Evolutionary conservation across 2,113 vertebrate genomes (phyloP), one percentile per base, ranked within the genome.

Genomic region (Rynchops niger): DNA sequence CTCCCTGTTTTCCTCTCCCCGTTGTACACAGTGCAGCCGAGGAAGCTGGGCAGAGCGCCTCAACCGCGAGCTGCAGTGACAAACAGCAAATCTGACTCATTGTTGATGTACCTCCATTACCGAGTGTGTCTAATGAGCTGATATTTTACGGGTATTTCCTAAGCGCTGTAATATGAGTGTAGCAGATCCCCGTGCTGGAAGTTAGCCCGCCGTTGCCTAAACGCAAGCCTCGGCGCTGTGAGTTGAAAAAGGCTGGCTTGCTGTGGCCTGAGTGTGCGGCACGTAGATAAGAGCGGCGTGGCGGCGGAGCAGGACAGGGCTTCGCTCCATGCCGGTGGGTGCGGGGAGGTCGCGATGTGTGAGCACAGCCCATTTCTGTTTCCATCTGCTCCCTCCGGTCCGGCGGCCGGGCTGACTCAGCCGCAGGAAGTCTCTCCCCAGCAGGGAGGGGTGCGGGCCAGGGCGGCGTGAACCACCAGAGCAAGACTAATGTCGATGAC

Each of bases 81-180:
- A 95, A 96, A 95, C 93, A 96, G 93, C 92, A 94, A 56, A 86
- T 94, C 81, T 96, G 95, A 96, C 81, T 95, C 96, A 96, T 52
- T 93, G 89, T 36, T 90, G 90, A 77, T 72, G 73, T 65, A 55
- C 90, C 91, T 93, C 86, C 82, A 67, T 15, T 61, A 82, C 42
- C 0, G 1, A 84, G 63, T 30, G 30, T 62, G 38, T 78, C 93
- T 95, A 87, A 91, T 65, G 85, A 90, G 62, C 76, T 90, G 88
- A 82, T 88, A 43, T 74, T 95, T 96, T 90, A 83, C 71, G 90
- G 90, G 92, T 77, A 88, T 97, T 95, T 93, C 95, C 93, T 93
- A 47, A 93, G 67, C 26, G 6, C 63, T 83, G 88, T 78, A 93
- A 96, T 30, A n/a, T 4, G 79, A 94, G 29, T 22, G 63, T 29